These are phyloP conservation scores for Myotis davidii DNA, from an alignment of 2,113 vertebrate genomes.

Conservation along the genomic window DNA sequence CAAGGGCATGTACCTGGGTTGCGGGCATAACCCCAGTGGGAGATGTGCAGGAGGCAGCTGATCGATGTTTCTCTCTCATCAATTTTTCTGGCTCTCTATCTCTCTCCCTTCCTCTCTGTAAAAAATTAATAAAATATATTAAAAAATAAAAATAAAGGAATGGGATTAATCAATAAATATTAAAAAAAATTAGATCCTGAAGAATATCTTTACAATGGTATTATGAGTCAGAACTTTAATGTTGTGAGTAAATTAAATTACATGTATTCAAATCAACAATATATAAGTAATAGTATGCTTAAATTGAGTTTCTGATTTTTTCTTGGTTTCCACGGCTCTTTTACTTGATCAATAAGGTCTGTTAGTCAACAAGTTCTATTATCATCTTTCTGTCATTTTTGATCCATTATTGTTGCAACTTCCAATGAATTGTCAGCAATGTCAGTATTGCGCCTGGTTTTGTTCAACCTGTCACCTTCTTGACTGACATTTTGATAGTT, in stretches of 20 bases:
- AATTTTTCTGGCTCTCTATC: no score
- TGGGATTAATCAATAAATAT: no score
- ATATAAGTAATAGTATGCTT: background rate
- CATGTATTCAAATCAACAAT: background rate
- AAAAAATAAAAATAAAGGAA: no score
- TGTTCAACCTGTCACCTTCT: background rate
- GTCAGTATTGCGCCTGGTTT: background rate
- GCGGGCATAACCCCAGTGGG: no score
- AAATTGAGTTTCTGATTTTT: background rate
- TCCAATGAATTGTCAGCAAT: background rate
- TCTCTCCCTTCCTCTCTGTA: no score
- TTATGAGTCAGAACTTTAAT: background rate
- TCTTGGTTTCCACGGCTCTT: background rate
- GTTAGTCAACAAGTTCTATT: background rate
- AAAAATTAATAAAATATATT: no score
- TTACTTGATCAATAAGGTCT: background rate
- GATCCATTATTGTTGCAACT: background rate
- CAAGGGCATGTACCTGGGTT: no score
- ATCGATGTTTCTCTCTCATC: no score
- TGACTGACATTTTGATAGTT: constrained; percentile 8
- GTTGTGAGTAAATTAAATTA: background rate
- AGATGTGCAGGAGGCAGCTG: no score
- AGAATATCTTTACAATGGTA: background rate
- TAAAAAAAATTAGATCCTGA: background rate
- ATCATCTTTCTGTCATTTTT: background rate